A percentile compares a stretch with the other conserved stretches of the same genome.
These are phyloP conservation scores for Tethea ocularis DNA, from an alignment of 2,888 invertebrate species.

Conservation along the genomic window DNA sequence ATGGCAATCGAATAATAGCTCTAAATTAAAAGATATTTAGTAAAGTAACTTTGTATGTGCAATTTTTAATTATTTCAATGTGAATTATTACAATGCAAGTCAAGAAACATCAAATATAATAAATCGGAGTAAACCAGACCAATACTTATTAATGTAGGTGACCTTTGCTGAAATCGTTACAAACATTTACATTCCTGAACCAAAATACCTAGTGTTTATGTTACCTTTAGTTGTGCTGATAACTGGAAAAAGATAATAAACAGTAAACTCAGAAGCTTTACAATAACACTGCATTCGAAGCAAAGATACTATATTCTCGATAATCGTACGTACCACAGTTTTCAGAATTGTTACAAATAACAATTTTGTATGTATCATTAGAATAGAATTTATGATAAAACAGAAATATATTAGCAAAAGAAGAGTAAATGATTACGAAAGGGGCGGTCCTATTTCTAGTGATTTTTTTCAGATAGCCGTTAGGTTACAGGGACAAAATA, in stretches of 20 bases:
- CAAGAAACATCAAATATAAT: background rate
- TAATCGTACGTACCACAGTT: background rate
- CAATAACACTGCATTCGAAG: conserved; percentile 1
- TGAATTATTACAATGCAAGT: too few relatives aligned
- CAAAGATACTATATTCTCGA: background rate
- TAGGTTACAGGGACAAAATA: too few relatives aligned
- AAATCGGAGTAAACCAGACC: background rate
- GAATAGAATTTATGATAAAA: too few relatives aligned
- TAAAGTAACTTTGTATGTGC: too few relatives aligned
- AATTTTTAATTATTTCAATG: too few relatives aligned
- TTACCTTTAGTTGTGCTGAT: conserved; percentile 11
- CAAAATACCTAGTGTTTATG: conserved; percentile 9
- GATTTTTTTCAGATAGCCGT: too few relatives aligned
- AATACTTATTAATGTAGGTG: background rate
- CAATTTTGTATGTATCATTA: background rate
- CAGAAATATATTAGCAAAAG: too few relatives aligned
- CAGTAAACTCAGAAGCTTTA: background rate
- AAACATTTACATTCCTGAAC: conserved; percentile 9
- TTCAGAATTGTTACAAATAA: background rate
- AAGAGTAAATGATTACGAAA: too few relatives aligned
- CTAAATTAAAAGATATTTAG: too few relatives aligned
- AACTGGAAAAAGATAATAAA: conserved; percentile 11
- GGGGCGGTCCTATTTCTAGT: too few relatives aligned
- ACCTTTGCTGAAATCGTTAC: conserved; percentile 4
- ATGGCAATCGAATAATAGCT: too few relatives aligned